Evolutionary conservation across 2,797 vertebrate genomes (phyloP).

Genomic region (Erethizon dorsatum): DNA sequence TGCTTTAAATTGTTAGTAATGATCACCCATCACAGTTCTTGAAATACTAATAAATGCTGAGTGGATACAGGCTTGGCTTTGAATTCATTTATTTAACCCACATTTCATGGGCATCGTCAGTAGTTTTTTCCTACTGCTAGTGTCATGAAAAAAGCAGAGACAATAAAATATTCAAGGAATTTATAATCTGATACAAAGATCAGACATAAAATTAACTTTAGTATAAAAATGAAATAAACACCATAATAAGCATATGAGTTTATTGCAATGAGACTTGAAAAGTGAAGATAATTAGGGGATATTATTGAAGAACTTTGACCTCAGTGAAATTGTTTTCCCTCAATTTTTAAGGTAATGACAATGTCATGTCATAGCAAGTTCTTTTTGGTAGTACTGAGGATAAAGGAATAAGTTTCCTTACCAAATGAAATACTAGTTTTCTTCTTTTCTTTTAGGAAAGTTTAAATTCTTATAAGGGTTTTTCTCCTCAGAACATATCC

Average conservation of each 20-base stretch:
- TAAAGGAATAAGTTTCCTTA: not conserved
- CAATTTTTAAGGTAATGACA: conserved; percentile 19
- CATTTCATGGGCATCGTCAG: not conserved
- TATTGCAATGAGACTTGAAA: conserved; percentile 63
- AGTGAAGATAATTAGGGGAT: conserved; percentile 30
- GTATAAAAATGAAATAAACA: conserved; percentile 3
- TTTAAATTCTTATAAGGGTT: conserved; percentile 36
- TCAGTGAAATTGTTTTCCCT: conserved; percentile 34
- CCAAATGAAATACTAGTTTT: not conserved
- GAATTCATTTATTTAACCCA: conserved; percentile 27
- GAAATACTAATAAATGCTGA: not conserved
- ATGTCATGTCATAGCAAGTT: not conserved
- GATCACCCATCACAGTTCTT: not conserved
- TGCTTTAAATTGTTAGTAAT: not conserved
- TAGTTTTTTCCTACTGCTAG: not conserved
- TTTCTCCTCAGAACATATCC: not conserved
- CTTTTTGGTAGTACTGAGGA: not conserved
- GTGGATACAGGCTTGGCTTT: not conserved
- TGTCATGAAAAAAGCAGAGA: not conserved
- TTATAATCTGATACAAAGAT: conserved; percentile 47
- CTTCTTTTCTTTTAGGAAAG: not conserved
- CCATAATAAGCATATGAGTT: conserved; percentile 9
- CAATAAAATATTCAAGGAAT: conserved; percentile 6
- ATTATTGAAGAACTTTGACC: conserved; percentile 54
- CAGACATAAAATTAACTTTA: conserved; percentile 38